A percentile compares a stretch with the other conserved stretches of the same genome.
Conservation (phyloP, 2,113 vertebrate genomes). For the Herpetotheres cachinnans region DNA sequence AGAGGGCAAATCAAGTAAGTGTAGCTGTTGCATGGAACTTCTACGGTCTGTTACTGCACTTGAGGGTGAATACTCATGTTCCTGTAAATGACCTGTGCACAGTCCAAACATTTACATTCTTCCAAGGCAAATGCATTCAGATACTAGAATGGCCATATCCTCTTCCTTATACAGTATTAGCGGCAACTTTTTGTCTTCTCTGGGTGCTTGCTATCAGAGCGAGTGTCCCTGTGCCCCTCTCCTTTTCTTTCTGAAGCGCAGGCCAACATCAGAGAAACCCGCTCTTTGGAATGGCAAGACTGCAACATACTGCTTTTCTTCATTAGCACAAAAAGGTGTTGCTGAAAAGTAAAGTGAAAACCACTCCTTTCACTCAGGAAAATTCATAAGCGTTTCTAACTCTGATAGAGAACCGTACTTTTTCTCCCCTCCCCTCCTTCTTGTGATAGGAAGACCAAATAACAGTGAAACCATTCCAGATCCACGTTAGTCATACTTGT, state of each 20-base stretch:
- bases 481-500: not conserved
- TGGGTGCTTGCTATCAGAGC: not conserved
- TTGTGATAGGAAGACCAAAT: not conserved
- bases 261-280: not conserved
- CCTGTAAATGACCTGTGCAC: not conserved
- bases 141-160: not conserved
- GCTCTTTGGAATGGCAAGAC: not conserved
- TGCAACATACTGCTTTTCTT: not conserved
- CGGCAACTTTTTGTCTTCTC: not conserved
- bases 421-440: not conserved
- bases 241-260: not conserved
- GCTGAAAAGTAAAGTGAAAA: not conserved
- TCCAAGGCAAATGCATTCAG: not conserved
- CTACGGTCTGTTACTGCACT: not conserved
- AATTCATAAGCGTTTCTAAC: not conserved
- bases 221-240: not conserved
- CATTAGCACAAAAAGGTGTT: not conserved
- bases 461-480: not conserved
- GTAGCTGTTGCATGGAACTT: not conserved
- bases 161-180: not conserved
- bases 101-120: not conserved
- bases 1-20: conserved; percentile 33
- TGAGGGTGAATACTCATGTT: not conserved
- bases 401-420: not conserved
- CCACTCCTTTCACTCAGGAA: not conserved